Evolutionary conservation across 1,140 invertebrate genomes (phyloP).

Genomic region (Bactericera cockerelli): DNA sequence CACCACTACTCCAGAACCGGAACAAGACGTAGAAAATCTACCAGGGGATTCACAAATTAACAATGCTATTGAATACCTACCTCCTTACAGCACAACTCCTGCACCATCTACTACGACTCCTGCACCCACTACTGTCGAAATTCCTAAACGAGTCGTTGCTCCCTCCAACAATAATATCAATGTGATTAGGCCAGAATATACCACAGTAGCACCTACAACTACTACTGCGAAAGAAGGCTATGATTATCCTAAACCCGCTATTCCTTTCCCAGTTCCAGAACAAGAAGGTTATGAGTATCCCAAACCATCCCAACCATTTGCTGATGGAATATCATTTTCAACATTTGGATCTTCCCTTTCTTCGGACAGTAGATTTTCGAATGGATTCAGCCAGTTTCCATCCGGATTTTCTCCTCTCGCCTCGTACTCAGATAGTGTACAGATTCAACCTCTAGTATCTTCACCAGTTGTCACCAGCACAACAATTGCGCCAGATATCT

Average conservation of each 20-base stretch:
- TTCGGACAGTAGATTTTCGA: background rate
- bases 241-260: background rate
- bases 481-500: background rate
- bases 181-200: background rate
- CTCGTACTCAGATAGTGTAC: background rate
- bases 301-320: background rate
- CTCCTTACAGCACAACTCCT: background rate
- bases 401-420: background rate
- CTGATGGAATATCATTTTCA: background rate
- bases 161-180: background rate
- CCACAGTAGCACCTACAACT: background rate
- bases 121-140: background rate
- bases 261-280: slow-evolving; percentile 2
- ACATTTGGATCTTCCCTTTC: background rate
- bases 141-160: background rate
- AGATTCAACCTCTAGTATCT: background rate
- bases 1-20: background rate
- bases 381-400: background rate
- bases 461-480: slow-evolving; percentile 6
- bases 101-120: background rate
- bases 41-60: background rate
- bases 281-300: background rate
- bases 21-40: background rate
- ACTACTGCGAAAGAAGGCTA: background rate
- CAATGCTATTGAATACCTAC: background rate